Evolutionary conservation across 2,113 vertebrate species (phyloP), one percentile per base, ranked within the genome.

Genomic region (Aleadryas rufinucha): DNA sequence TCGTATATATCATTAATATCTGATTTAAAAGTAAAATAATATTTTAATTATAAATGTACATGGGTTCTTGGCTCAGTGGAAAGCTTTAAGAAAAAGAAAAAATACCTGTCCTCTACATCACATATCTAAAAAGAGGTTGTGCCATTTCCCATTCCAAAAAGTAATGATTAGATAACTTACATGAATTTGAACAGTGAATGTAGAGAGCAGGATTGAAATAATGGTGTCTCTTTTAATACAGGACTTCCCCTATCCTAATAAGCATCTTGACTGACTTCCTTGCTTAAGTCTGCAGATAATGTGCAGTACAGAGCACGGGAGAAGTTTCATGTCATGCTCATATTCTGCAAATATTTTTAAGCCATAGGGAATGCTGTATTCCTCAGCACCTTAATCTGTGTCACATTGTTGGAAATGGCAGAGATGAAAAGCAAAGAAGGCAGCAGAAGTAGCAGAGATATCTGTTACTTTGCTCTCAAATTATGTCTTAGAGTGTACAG

Each of bases 21-120:
- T 45, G 9, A 75, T 95, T 96, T 82, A 19, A 94, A 95, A 83
- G 27, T 93, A 87, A 95, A 94, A 83, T 88, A 95, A 35, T 9
- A 10, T 63, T 95, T n/a, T 91, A 89, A 86, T 93, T 90, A 91
- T 90, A 52, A 94, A 90, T 72, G 9, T 50, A 57, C 39, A 37
- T 16, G 24, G 54, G 45, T 71, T 89, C 66, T 74, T 84, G 52
- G 20, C 22, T 89, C 27, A 71, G 35, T 74, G 52, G 24, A 85
- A 77, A 66, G n/a, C 50, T 70, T 65, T 68, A 71, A 33, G 16
- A 84, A 79, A 89, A 82, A 31, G 35, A 79, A 87, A 91, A 83
- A 64, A 33, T 14, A n/a, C 24, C 5, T 28, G 16, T 52, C 8
- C 15, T 17, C 4, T 4, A 14, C 7, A 42, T 37, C 57, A 39